Base-by-base conservation (phyloP, 2,888 invertebrate genomes). In the Sphaeridia pumilis region DNA sequence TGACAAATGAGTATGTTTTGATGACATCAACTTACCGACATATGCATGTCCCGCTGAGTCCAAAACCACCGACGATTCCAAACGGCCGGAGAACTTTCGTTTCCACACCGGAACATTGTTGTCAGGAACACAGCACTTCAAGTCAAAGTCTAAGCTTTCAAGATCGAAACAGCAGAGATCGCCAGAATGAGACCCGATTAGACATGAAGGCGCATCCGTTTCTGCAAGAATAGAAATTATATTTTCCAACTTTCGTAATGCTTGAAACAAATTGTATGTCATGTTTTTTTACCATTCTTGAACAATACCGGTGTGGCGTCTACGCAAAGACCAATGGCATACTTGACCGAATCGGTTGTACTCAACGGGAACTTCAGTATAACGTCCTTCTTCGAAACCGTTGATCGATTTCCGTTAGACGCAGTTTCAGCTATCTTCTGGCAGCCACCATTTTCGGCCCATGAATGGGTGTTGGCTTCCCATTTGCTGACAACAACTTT, bases 281-380 rank as follows among this genome's bases (percentile, higher is more conserved):
- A 14, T 20, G 24, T 46, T 31, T 3, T 7, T 17, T 17, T 27
- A 28, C 48, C 28, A 20, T 24, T 17, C 2, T 24, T 10, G 28
- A 31, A 34, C 17, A 48, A 27, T 14, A 52, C 31, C 12, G 56
- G 50, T 1, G 52, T 47, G n/a, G 57, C 52, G 43, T 57, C 59
- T 1, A 57, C 57, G 20, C 57, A 56, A 10, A 57, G 48, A 14
- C 54, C 55, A 22, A 59, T 31, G 2, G 49, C 42, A 44, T 53
- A 25, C 5, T n/a, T 24, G 3, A 22, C 17, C 14, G 36, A 21
- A 4, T 47, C 36, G 2, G 10, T 22, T 14, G 27, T 42, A 27
- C 26, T 27, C 20, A 41, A 27, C n/a, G 42, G n/a, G 22, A 46
- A 46, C 12, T 41, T 17, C 17, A 38, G 7, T n/a, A n/a, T n/a